A percentile compares a stretch with the other conserved stretches of the same genome.
Conservation (phyloP, 2,113 vertebrate genomes). For the Herpailurus yagouaroundi region DNA sequence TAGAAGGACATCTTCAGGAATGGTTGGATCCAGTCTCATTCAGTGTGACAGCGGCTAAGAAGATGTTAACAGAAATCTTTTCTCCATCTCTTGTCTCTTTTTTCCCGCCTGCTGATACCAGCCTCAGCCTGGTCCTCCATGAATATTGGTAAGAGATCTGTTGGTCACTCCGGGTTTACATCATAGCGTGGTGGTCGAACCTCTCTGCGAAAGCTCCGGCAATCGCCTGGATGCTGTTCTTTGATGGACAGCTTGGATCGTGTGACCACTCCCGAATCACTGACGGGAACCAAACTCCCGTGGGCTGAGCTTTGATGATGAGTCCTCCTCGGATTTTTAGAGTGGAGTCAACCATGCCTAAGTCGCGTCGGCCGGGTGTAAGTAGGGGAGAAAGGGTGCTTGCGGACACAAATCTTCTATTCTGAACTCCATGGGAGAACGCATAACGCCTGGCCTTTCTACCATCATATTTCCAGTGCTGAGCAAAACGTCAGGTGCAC, state of each 20-base stretch:
- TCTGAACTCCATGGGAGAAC: background rate
- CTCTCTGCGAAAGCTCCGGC: background rate
- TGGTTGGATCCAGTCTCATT: background rate
- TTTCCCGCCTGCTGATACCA: background rate
- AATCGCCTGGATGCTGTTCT: background rate
- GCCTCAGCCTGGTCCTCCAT: background rate
- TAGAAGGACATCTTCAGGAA: background rate
- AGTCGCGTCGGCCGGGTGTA: accelerated
- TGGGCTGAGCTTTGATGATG: background rate
- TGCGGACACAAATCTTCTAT: background rate
- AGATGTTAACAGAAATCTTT: background rate
- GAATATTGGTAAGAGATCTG: background rate
- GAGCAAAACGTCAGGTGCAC: background rate
- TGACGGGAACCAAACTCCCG: background rate
- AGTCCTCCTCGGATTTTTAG: background rate
- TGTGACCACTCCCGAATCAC: background rate
- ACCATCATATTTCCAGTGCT: background rate
- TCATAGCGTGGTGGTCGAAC: background rate
- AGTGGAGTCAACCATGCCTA: background rate
- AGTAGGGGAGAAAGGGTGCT: background rate
- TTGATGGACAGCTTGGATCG: background rate
- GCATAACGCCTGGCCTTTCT: background rate
- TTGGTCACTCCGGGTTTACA: background rate
- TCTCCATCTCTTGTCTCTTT: background rate
- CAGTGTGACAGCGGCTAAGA: background rate